These are phyloP conservation scores for Fundulus diaphanus DNA, from an alignment of 2,797 vertebrate genomes.

Conservation along the genomic window DNA sequence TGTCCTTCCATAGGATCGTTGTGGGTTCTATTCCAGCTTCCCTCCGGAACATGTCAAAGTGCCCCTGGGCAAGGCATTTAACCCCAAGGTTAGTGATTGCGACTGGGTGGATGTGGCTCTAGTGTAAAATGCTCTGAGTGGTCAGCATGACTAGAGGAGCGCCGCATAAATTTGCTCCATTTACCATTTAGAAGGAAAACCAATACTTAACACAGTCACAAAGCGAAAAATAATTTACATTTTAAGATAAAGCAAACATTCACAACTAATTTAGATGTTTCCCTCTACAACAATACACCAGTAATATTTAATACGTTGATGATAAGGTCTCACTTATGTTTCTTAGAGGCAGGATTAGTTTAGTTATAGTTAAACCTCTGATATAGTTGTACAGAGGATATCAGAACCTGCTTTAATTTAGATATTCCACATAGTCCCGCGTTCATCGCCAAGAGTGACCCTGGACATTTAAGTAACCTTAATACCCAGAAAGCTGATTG, in stretches of 20 bases:
- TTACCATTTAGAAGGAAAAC: neutral
- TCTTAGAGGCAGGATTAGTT: neutral
- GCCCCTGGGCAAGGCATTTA: no score
- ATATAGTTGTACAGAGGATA: neutral
- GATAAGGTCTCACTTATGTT: neutral
- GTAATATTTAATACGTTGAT: neutral
- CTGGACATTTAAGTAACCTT: neutral
- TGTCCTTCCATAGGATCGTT: no score
- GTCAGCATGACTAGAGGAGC: no score
- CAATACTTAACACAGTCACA: neutral
- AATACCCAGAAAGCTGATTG: conserved; percentile 7
- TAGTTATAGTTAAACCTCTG: conserved; percentile 1
- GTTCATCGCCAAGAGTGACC: neutral
- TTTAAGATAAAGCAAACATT: neutral
- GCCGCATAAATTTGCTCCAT: no score
- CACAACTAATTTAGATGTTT: neutral
- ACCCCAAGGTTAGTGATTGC: no score
- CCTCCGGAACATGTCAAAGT: no score
- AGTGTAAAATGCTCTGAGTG: no score
- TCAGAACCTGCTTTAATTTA: neutral
- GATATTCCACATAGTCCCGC: neutral
- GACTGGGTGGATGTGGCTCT: no score
- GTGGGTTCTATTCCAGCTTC: no score
- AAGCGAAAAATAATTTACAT: neutral
- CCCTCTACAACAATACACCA: neutral